A percentile compares a stretch with the other conserved stretches of the same genome.
phyloP scores from a whole-genome alignment of 1,140 invertebrate genomes.

The Choristoneura fumiferana region DNA sequence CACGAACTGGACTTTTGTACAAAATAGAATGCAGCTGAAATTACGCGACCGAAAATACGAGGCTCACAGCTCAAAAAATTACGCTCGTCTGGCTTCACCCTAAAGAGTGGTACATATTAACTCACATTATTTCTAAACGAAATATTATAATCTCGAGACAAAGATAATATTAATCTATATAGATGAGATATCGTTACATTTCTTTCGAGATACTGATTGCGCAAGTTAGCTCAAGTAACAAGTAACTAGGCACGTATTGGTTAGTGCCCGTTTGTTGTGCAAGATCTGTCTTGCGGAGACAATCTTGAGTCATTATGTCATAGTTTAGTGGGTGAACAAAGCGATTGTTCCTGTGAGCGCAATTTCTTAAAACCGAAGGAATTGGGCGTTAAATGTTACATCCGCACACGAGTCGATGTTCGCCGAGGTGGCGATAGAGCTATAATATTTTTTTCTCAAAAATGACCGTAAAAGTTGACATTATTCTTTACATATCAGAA shows the following conservation, averaged over 20 bases:
- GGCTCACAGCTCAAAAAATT: too few relatives aligned
- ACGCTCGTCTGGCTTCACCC: too few relatives aligned
- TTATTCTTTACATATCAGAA: too few relatives aligned
- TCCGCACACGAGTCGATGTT: conserved; percentile 29
- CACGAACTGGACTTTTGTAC: too few relatives aligned
- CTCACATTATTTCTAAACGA: too few relatives aligned
- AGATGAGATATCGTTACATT: background rate
- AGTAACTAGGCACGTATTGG: conserved; percentile 20
- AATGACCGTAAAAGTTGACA: too few relatives aligned
- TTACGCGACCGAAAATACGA: too few relatives aligned
- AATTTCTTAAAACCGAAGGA: conserved; percentile 46
- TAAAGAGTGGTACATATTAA: too few relatives aligned
- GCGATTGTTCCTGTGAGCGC: conserved; percentile 26
- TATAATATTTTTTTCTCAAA: too few relatives aligned
- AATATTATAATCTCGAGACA: too few relatives aligned
- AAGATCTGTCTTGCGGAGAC: conserved; percentile 16
- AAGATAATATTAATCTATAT: too few relatives aligned
- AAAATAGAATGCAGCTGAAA: too few relatives aligned
- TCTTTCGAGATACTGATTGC: conserved; percentile 16
- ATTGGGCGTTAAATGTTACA: conserved; percentile 38
- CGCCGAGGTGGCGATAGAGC: conserved; percentile 51
- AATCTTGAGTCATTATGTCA: conserved; percentile 42
- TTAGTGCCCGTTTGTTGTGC: conserved; percentile 18
- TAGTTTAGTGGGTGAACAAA: conserved; percentile 22
- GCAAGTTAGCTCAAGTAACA: conserved; percentile 23